Percentiles rank a stretch among this genome's conserved stretches.
These are phyloP conservation scores for Hyposoter dolosus DNA, from an alignment of 2,888 invertebrate genomes.

Conservation along the genomic window DNA sequence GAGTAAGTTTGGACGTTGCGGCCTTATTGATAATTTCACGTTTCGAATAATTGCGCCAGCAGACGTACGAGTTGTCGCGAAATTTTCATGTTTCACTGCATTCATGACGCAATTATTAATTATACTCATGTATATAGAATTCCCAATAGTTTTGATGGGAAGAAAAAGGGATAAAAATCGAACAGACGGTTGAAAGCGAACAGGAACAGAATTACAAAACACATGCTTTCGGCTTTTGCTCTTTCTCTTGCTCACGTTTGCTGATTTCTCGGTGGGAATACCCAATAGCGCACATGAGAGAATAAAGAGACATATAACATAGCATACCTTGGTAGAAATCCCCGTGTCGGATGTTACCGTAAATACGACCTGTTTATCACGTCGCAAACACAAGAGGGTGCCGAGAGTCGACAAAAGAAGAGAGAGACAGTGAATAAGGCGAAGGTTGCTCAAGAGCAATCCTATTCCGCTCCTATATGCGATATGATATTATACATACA, in stretches of 20 bases:
- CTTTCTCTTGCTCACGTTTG: constrained; percentile 3
- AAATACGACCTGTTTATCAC: constrained; percentile 69
- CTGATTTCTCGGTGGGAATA: constrained; percentile 46
- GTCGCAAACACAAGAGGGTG: constrained; percentile 45
- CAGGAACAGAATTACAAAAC: constrained; percentile 20
- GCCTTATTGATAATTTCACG: background rate
- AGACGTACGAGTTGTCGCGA: background rate
- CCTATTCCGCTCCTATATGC: constrained; percentile 29
- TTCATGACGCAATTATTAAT: background rate
- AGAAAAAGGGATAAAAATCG: background rate
- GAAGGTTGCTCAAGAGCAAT: constrained; percentile 33
- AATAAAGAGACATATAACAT: constrained; percentile 38
- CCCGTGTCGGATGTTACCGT: constrained; percentile 58
- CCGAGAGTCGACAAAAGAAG: constrained; percentile 22
- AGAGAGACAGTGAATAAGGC: constrained; percentile 19
- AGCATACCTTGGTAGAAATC: constrained; percentile 45
- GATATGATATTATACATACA: constrained; percentile 18
- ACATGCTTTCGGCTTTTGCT: background rate
- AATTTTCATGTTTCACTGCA: background rate
- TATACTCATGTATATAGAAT: background rate
- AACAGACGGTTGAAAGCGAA: constrained; percentile 14
- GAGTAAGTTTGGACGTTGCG: background rate
- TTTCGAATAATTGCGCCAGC: background rate
- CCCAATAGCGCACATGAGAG: constrained; percentile 27
- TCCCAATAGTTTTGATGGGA: constrained; percentile 15